Percentiles rank a stretch among this genome's conserved stretches.
These are phyloP conservation scores for Podarcis siculus DNA, from an alignment of 2,797 vertebrate species.

Conservation along the genomic window DNA sequence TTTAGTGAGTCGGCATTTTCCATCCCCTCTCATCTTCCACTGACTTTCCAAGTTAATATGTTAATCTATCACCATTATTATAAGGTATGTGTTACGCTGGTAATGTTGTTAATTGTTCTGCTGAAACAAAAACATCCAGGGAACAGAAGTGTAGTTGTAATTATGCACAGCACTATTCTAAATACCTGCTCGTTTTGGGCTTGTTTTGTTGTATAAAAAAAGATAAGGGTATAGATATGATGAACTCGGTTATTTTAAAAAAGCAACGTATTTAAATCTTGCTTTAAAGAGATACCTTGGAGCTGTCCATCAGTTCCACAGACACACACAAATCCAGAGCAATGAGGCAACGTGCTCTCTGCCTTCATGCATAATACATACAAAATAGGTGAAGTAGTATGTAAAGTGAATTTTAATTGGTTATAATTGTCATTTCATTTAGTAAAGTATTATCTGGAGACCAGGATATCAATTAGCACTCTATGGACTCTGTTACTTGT, in stretches of 20 bases:
- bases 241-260: conserved; percentile 58
- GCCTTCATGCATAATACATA: conserved; percentile 87
- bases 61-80: conserved; percentile 49
- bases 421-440: conserved; percentile 90
- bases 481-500: conserved; percentile 83
- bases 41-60: conserved; percentile 65
- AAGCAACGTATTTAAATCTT: conserved; percentile 48
- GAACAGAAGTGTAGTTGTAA: conserved; percentile 57
- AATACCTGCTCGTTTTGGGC: conserved; percentile 9
- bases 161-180: conserved; percentile 58
- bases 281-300: conserved; percentile 71
- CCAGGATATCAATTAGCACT: conserved; percentile 87
- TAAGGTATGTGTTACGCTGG: conserved; percentile 31
- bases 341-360: conserved; percentile 78
- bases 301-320: conserved; percentile 82
- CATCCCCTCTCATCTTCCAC: conserved; percentile 53
- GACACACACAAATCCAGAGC: conserved; percentile 76
- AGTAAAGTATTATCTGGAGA: conserved; percentile 88
- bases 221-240: conserved; percentile 51
- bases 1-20: conserved; percentile 45
- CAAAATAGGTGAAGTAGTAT: conserved; percentile 85
- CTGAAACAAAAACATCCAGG: conserved; percentile 41
- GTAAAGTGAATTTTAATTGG: conserved; percentile 90
- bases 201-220: neutral
- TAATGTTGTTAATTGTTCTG: conserved; percentile 38